Evolutionary conservation across 2,797 vertebrate genomes (phyloP).

Genomic region (Sardinella longiceps): DNA sequence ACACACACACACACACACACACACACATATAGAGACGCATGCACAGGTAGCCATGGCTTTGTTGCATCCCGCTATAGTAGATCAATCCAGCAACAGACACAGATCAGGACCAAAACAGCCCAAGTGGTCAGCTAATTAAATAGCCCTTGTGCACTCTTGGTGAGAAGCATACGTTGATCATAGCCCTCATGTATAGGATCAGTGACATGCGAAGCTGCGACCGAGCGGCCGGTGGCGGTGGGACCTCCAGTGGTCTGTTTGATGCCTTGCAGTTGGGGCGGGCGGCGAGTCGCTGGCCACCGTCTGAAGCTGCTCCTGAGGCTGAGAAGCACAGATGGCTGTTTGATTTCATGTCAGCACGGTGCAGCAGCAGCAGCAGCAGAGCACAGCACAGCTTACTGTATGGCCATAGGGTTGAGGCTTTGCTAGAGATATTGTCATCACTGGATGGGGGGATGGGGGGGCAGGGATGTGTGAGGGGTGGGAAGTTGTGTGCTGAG

Average conservation of each 20-base stretch:
- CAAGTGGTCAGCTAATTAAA: not conserved
- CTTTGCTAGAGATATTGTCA: not conserved
- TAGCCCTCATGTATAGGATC: not conserved
- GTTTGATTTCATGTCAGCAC: not conserved
- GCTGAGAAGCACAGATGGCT: slow-evolving; percentile 3
- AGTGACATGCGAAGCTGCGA: not conserved
- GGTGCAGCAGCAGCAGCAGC: no score
- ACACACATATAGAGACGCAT: not conserved
- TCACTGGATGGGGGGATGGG: no score
- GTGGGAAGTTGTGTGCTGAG: not conserved
- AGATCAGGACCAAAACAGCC: not conserved
- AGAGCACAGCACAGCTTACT: not conserved
- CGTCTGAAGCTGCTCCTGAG: not conserved
- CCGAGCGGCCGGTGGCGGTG: not conserved
- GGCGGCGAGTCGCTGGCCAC: not conserved
- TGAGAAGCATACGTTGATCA: not conserved
- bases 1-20: not conserved
- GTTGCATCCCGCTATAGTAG: not conserved
- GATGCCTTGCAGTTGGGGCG: not conserved
- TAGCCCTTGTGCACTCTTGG: no score
- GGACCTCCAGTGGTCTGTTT: not conserved
- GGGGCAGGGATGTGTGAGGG: not conserved
- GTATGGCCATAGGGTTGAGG: not conserved
- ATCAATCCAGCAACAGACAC: not conserved
- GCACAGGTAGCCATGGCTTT: not conserved